Evolutionary conservation across 2,888 invertebrate species (phyloP).

Genomic region (Parelbella ahira): DNA sequence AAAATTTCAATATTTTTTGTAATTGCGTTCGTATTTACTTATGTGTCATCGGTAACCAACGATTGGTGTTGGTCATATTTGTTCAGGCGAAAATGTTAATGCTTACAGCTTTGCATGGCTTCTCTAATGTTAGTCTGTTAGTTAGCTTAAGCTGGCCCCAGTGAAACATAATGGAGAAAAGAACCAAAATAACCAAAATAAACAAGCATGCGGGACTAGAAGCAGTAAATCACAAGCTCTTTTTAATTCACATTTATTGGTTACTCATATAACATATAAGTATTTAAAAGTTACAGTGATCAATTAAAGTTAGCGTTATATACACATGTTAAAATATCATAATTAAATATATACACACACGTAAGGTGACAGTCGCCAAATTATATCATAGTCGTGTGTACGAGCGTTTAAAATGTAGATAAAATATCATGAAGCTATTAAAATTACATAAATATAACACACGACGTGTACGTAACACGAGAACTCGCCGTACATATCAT

Average conservation of each 20-base stretch:
- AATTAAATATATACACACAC: constrained; percentile 24
- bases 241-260: constrained; percentile 74
- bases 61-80: no score
- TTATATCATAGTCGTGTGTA: constrained; percentile 11
- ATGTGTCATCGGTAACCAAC: no score
- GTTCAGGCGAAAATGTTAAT: no score
- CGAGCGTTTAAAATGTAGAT: constrained; percentile 6
- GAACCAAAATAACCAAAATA: constrained; percentile 44
- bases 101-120: constrained; percentile 19
- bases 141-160: constrained; percentile 54
- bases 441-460: constrained; percentile 14
- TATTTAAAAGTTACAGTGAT: constrained; percentile 58
- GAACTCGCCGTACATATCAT: constrained; percentile 2
- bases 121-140: constrained; percentile 22
- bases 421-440: constrained; percentile 11
- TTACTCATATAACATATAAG: constrained; percentile 58
- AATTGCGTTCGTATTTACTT: no score
- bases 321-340: constrained; percentile 31
- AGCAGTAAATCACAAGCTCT: constrained; percentile 75
- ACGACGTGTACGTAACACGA: constrained; percentile 7
- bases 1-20: no score
- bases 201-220: constrained; percentile 74
- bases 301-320: constrained; percentile 44
- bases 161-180: constrained; percentile 38
- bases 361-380: constrained; percentile 17